A percentile compares a stretch with the other conserved stretches of the same genome.
Conservation (phyloP, 2,113 vertebrate species). For the Periophthalmus modestus region DNA sequence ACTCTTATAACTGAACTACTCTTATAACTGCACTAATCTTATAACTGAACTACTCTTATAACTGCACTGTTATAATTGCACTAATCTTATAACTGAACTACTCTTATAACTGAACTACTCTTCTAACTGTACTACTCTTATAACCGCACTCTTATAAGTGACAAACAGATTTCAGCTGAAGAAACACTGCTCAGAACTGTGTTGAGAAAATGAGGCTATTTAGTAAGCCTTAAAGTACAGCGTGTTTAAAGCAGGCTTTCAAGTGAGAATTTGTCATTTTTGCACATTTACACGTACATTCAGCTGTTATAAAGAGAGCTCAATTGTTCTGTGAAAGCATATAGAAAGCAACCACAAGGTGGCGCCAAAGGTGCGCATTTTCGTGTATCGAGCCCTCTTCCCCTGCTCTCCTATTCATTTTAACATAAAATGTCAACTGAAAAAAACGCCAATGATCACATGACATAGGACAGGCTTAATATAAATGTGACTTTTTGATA, state of each 20-base stretch:
- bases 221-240: background rate
- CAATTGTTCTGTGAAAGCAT: slow-evolving; percentile 9
- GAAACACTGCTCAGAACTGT: background rate
- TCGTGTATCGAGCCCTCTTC: background rate
- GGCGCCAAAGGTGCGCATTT: slow-evolving; percentile 46
- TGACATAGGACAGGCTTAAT: background rate
- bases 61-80: no score
- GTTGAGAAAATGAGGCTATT: background rate
- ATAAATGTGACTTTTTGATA: background rate
- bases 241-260: background rate
- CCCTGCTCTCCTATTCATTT: background rate
- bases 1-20: no score
- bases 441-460: background rate
- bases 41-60: no score
- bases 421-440: background rate
- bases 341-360: slow-evolving; percentile 50
- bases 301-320: background rate
- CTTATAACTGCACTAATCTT: no score
- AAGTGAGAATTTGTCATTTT: background rate
- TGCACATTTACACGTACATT: background rate
- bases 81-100: no score
- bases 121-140: no score
- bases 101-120: no score
- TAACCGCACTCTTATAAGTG: no score
- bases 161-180: background rate